phyloP scores from a whole-genome alignment of 2,797 vertebrate species.

The Sardinella longiceps region DNA sequence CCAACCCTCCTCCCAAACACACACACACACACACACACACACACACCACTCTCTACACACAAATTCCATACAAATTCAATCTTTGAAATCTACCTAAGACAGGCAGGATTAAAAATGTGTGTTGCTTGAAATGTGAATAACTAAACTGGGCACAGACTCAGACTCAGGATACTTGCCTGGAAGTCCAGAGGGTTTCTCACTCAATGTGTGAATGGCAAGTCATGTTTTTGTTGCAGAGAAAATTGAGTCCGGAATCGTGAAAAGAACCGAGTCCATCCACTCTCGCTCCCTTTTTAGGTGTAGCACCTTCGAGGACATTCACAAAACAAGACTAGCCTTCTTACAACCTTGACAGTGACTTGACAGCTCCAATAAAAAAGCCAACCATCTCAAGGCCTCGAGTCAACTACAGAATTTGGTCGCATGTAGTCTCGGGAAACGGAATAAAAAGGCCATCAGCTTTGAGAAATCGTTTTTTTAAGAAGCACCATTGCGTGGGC shows the following conservation, averaged over 20 bases:
- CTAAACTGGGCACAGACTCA: no score
- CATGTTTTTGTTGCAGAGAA: neutral
- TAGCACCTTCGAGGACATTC: neutral
- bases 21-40: neutral
- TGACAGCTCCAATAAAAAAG: neutral
- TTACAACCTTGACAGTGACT: neutral
- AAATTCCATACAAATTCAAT: neutral
- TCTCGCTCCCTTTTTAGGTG: neutral
- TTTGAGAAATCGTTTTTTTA: neutral
- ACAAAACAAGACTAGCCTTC: neutral
- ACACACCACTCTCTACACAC: neutral
- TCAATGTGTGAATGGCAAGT: neutral
- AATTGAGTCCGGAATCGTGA: no score
- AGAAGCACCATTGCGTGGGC: neutral
- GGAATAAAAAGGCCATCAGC: neutral
- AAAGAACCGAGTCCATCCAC: neutral
- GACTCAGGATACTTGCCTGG: no score
- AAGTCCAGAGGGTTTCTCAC: neutral
- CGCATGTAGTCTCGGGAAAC: neutral
- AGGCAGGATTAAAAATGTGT: neutral
- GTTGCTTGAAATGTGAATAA: neutral
- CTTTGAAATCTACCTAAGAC: neutral
- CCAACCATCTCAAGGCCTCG: neutral
- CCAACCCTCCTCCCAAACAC: neutral
- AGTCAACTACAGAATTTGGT: neutral